Conservation (phyloP, 1,140 invertebrate genomes). For the Acromyrmex heyeri region DNA sequence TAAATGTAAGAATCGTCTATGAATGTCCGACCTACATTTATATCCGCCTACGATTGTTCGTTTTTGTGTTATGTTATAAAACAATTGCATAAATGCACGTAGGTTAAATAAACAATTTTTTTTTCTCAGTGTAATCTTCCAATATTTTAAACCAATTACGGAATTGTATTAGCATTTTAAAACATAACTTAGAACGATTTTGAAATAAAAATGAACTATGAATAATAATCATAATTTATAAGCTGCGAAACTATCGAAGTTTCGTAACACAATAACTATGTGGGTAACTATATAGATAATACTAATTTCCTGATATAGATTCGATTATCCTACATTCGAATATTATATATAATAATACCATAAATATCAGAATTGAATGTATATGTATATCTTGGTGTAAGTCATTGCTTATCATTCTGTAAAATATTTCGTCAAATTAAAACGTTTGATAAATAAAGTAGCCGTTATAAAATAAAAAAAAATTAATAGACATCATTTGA, state of each 20-base stretch:
- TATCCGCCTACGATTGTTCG: too few species aligned
- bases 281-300: background rate
- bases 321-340: background rate
- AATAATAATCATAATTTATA: background rate
- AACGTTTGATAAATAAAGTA: background rate
- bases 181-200: too few species aligned
- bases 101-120: too few species aligned
- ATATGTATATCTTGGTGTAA: background rate
- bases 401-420: background rate
- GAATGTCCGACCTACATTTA: too few species aligned
- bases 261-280: background rate
- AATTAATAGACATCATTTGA: background rate
- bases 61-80: too few species aligned
- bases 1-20: too few species aligned
- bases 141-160: too few species aligned
- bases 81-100: too few species aligned
- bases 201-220: too few species aligned
- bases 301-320: background rate
- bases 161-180: too few species aligned
- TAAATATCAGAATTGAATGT: background rate
- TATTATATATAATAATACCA: background rate
- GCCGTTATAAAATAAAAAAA: too few species aligned
- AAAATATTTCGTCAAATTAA: background rate
- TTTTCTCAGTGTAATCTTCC: too few species aligned
- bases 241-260: background rate